Evolutionary conservation across 2,797 vertebrate species (phyloP), one percentile per base, ranked within the genome.

Genomic region (Neostethus bicornis): DNA sequence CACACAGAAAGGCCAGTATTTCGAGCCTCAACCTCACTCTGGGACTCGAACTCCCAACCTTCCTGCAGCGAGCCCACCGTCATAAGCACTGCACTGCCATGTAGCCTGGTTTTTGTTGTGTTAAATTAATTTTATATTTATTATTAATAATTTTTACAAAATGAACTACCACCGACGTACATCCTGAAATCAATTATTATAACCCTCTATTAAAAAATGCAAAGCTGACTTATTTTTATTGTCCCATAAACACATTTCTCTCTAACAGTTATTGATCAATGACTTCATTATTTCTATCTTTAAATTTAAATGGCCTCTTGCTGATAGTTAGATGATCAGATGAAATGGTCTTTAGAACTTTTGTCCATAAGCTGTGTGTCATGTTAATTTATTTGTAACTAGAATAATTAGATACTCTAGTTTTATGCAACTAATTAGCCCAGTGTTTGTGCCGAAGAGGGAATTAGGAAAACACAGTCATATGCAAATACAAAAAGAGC

Each of bases 401-500:
- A 53, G 53, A 28, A 44, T 7, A 42, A 60, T 63, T 38, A 57
- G 28, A 63, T 38, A 47, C 46, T 10, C 19, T 16, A 42, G 49
- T 50, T 63, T 61, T 11, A 37, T 42, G 14, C 10, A n/a, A 61
- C 44, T 70, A 73, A 79, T 75, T 73, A 75, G 48, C 26, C 32
- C 21, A 10, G 4, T 43, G 17, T 63, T 62, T 63, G n/a, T 59
- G 52, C 26, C 51, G 48, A 45, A 29, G 45, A 45, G 48, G 26
- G 65, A 41, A 58, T 78, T 58, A 61, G 24, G 23, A 39, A n/a
- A 3, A 2, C 19, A 39, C 1, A 16, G 42, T 19, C 13, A 26
- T 28, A 45, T 16, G 32, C 25, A 32, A 16, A 39, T 32, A 39
- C 23, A 45, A 25, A 35, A 16, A 45, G 23, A 32, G n/a, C 31